These are phyloP conservation scores for Alca torda DNA, from an alignment of 2,797 vertebrate genomes.

Conservation along the genomic window DNA sequence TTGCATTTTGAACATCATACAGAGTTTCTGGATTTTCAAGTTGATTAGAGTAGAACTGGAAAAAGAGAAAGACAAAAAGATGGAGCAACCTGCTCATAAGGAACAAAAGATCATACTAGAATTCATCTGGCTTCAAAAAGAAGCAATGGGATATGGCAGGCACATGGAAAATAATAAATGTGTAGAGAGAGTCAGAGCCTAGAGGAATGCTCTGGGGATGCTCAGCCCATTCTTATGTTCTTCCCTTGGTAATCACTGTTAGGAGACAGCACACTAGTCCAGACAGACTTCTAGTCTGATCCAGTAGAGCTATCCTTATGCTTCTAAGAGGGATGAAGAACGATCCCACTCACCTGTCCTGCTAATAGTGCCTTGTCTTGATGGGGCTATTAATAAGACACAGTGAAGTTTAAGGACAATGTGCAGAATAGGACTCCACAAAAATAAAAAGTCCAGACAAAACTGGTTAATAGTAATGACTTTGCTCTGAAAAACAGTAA, in stretches of 20 bases:
- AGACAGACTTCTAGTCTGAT: neutral
- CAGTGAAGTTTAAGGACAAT: neutral
- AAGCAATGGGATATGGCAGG: neutral
- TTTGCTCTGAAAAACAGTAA: neutral
- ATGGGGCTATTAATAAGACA: neutral
- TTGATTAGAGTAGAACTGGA: neutral
- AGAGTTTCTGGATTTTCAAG: neutral
- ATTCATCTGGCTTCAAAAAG: neutral
- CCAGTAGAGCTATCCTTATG: neutral
- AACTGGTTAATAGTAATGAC: neutral
- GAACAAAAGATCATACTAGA: neutral
- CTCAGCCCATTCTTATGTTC: neutral
- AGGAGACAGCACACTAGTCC: neutral
- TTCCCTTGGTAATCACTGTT: neutral
- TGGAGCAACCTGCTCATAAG: neutral
- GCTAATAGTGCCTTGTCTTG: neutral
- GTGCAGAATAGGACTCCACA: neutral
- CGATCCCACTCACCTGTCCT: neutral
- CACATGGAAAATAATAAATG: neutral
- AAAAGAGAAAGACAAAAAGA: neutral
- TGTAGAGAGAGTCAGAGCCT: neutral
- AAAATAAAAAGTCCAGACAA: neutral
- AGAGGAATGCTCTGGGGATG: neutral
- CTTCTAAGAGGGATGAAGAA: neutral
- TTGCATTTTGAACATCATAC: neutral